These are phyloP conservation scores for Caenorhabditis sp. DNA, from an alignment of 2,888 invertebrate genomes.

Conservation along the genomic window DNA sequence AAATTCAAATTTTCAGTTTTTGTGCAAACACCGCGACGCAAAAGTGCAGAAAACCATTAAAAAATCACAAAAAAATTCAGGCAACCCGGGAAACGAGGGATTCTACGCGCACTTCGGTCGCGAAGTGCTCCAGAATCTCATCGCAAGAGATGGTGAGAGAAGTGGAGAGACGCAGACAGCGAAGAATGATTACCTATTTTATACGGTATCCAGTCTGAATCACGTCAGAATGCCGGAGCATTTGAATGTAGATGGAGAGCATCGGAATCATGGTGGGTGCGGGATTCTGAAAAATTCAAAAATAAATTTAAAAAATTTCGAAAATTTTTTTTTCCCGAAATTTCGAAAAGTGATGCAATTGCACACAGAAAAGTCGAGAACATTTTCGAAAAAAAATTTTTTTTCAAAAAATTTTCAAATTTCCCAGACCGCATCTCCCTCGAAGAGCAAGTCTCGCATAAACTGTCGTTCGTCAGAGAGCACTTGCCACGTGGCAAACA, in stretches of 20 bases:
- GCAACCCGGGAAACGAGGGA: conserved; percentile 80
- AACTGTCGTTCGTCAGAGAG: conserved; percentile 75
- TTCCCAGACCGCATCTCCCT: conserved; percentile 77
- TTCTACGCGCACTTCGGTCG: conserved; percentile 79
- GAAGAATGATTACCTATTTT: conserved; percentile 70
- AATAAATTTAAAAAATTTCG: not conserved
- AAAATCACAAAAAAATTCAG: conserved; percentile 39
- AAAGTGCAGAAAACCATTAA: too few relatives aligned
- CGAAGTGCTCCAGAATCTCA: conserved; percentile 67
- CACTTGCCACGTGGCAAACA: conserved; percentile 70
- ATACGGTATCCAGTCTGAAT: conserved; percentile 78
- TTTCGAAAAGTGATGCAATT: too few relatives aligned
- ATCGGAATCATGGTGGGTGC: conserved; percentile 64
- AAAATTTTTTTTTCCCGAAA: not conserved
- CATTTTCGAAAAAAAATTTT: too few relatives aligned
- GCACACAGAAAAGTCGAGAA: too few relatives aligned
- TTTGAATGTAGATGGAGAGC: conserved; percentile 60
- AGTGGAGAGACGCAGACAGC: conserved; percentile 32
- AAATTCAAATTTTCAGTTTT: not conserved
- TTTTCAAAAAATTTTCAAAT: too few relatives aligned
- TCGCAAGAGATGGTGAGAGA: conserved; percentile 23
- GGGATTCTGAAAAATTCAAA: not conserved
- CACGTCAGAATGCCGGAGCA: conserved; percentile 77
- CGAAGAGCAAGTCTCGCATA: conserved; percentile 77
- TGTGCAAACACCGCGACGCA: too few relatives aligned